Base-by-base conservation (phyloP, 2,797 vertebrate genomes). In the Malurus leucopterus region DNA sequence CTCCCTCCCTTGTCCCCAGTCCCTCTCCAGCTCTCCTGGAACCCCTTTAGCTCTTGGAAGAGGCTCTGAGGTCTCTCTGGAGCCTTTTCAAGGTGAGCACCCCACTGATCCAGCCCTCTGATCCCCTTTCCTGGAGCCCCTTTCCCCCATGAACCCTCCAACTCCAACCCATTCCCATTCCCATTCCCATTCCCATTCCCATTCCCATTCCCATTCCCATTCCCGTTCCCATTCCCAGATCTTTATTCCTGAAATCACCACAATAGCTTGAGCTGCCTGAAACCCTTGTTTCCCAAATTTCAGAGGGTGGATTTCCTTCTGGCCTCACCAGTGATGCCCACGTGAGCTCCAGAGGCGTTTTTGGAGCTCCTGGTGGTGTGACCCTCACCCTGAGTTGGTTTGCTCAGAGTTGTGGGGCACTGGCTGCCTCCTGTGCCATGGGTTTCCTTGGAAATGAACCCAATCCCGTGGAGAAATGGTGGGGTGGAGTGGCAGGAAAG, bases 241-340 rank as follows among this genome's bases (percentile, higher is more conserved):
- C 53, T 34, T 41, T 14, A 38, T 64, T 51, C 38, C 84, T 24
- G 34, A 50, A 8, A 6, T 44, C 50, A 65, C 43, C 43, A 22
- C 54, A 16, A 0, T 9, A 36, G 6, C 44, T 0, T 47, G 51
- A 57, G 17, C 30, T 59, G 55, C 21, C 59, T 53, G 15, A 27
- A 87, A 15, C 1, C 0, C 2, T 2, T 4, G 0, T 24, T 57
- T 32, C 58, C 30, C 85, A 62, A 20, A 44, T 21, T 43, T 49
- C 51, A 13, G 1, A 18, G 24, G 30, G 17, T 22, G 38, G 22
- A 1, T 51, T 73, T 50, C 57, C 53, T 50, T 15, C 23, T 15
- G 40, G 36, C 27, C 57, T 43, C 30, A 12, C 11, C 53, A 23
- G 46, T 34, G 36, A 23, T 8, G 6, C 2, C 17, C 21, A 1